Conservation (phyloP, 2,888 invertebrate species). For the Stenichneumon culpator region DNA sequence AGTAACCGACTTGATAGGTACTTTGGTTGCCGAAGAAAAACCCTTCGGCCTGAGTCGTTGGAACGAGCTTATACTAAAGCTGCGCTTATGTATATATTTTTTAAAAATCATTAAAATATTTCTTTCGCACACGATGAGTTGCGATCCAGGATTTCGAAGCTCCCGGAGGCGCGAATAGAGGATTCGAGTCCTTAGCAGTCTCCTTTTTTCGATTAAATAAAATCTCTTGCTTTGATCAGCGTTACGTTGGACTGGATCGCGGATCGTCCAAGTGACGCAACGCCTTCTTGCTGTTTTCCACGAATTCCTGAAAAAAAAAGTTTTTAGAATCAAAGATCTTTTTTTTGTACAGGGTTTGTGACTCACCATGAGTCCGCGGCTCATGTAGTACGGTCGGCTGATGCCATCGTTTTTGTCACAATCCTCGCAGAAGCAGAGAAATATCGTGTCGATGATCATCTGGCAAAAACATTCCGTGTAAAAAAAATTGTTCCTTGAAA, state of each 20-base stretch:
- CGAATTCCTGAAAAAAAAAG: conserved; percentile 86
- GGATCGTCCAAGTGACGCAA: conserved; percentile 76
- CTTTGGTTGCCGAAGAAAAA: conserved; percentile 47
- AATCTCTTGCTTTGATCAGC: conserved; percentile 2
- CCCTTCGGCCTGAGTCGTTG: conserved; percentile 3
- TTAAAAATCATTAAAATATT: conserved; percentile 19
- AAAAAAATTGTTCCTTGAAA: background rate
- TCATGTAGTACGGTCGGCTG: conserved; percentile 88
- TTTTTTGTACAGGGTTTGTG: background rate
- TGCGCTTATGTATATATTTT: conserved; percentile 25
- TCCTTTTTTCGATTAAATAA: conserved; percentile 30
- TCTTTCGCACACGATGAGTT: background rate
- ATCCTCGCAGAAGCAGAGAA: conserved; percentile 90
- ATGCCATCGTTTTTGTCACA: conserved; percentile 89
- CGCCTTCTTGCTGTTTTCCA: conserved; percentile 87
- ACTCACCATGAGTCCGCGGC: conserved; percentile 88
- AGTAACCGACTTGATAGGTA: conserved; percentile 20
- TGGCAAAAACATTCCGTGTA: conserved; percentile 78
- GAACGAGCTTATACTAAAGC: conserved; percentile 38
- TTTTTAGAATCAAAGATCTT: background rate
- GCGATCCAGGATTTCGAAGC: background rate
- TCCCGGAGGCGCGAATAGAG: conserved; percentile 15
- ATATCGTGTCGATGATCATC: conserved; percentile 90
- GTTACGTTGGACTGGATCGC: conserved; percentile 63
- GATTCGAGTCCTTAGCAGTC: conserved; percentile 46